These are phyloP conservation scores for Plemyria rubiginata DNA, from an alignment of 2,888 invertebrate species.

Conservation along the genomic window DNA sequence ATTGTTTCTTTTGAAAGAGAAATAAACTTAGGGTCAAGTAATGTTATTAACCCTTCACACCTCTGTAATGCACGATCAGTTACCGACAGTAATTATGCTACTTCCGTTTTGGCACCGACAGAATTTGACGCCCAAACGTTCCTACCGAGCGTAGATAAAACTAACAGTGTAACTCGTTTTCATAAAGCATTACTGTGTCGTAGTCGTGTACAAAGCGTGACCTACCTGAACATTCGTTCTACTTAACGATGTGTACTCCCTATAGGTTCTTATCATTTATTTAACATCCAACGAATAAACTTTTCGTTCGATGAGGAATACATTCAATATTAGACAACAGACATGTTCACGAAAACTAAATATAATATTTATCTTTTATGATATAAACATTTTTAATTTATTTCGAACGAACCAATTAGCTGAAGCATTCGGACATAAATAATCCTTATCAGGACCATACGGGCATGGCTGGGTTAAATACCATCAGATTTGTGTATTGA, in stretches of 20 bases:
- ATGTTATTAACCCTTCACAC: slow-evolving; percentile 83
- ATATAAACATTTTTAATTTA: slow-evolving; percentile 35
- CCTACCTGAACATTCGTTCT: slow-evolving; percentile 23
- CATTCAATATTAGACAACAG: not conserved
- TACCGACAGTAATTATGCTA: slow-evolving; percentile 72
- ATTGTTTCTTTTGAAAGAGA: slow-evolving; percentile 46
- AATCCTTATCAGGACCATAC: slow-evolving; percentile 70
- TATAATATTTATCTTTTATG: too few species aligned
- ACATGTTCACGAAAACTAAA: slow-evolving; percentile 37
- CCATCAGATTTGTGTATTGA: slow-evolving; percentile 28
- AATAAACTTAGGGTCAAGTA: slow-evolving; percentile 75
- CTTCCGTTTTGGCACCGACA: slow-evolving; percentile 68
- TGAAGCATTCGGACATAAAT: slow-evolving; percentile 65
- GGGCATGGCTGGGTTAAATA: slow-evolving; percentile 49
- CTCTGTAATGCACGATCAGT: slow-evolving; percentile 75
- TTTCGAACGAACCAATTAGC: slow-evolving; percentile 48
- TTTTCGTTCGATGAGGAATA: slow-evolving; percentile 1
- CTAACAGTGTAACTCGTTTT: slow-evolving; percentile 13
- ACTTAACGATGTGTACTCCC: not conserved
- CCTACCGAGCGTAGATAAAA: slow-evolving; percentile 28
- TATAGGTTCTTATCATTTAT: not conserved
- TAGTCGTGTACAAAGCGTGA: slow-evolving; percentile 1
- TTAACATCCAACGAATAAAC: not conserved
- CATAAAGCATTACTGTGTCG: slow-evolving; percentile 13
- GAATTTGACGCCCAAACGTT: slow-evolving; percentile 55